phyloP scores from a whole-genome alignment of 2,113 vertebrate species.

The Daboia siamensis region DNA sequence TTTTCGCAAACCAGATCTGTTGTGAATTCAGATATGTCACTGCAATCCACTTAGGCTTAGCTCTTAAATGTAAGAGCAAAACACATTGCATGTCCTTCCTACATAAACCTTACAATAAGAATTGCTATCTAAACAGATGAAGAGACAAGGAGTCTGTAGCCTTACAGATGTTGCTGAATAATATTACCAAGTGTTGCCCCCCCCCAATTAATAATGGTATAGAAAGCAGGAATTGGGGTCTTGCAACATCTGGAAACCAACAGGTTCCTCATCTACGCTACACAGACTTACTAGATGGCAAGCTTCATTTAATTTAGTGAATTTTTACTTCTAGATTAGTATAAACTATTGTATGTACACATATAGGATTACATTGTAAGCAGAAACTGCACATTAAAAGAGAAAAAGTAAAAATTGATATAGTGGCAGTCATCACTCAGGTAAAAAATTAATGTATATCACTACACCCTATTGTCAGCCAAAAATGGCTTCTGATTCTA shows the following conservation, averaged over 20 bases:
- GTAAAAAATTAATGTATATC: conserved; percentile 10
- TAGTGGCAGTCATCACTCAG: neutral
- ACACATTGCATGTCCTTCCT: conserved; percentile 43
- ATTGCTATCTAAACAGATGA: neutral
- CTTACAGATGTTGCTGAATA: neutral
- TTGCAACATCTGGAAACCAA: neutral
- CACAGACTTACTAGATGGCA: neutral
- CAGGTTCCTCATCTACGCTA: neutral
- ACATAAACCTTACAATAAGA: conserved; percentile 26
- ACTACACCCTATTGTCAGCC: conserved; percentile 30
- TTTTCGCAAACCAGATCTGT: neutral
- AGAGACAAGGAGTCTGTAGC: neutral
- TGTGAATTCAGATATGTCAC: neutral
- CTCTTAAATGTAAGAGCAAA: conserved; percentile 28
- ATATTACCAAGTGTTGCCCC: neutral
- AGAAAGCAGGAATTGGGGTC: neutral
- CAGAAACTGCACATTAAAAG: conserved; percentile 42
- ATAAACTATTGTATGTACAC: neutral
- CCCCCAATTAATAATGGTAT: neutral
- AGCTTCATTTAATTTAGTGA: neutral
- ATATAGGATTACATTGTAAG: neutral
- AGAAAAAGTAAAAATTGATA: conserved; percentile 44
- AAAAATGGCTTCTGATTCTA: conserved; percentile 51
- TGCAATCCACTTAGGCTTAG: neutral
- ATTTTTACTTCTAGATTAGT: neutral